Conservation (phyloP, 2,888 invertebrate genomes). For the Zygogramma bicolorata region DNA sequence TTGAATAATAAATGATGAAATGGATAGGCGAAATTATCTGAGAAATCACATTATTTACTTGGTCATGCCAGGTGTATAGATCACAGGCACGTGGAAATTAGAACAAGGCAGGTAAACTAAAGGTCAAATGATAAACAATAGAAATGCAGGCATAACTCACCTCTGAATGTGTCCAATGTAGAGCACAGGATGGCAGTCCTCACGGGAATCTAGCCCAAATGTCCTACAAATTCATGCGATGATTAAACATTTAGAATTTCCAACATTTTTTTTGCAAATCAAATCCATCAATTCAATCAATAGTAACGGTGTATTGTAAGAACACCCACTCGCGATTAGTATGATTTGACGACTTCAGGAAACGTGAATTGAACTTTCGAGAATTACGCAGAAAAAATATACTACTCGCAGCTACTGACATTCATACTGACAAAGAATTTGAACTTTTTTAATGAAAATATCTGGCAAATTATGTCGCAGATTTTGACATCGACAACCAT, state of each 20-base stretch:
- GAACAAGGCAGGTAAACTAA: background rate
- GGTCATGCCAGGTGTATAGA: too few relatives aligned
- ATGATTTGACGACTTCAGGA: constrained; percentile 16
- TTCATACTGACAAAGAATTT: constrained; percentile 54
- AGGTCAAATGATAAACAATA: constrained; percentile 18
- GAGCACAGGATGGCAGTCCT: constrained; percentile 50
- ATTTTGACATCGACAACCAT: constrained; percentile 44
- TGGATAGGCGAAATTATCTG: too few relatives aligned
- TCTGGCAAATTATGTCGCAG: constrained; percentile 43
- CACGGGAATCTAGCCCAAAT: constrained; percentile 53
- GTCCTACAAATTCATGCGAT: constrained; percentile 49
- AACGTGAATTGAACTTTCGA: constrained; percentile 16
- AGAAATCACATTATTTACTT: background rate
- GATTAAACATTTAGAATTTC: constrained; percentile 34
- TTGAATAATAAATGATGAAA: background rate
- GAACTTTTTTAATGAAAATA: constrained; percentile 45
- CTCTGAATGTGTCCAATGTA: constrained; percentile 55
- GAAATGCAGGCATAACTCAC: constrained; percentile 47
- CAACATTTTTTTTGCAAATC: constrained; percentile 36
- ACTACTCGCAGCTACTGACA: constrained; percentile 42
- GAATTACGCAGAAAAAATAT: constrained; percentile 26
- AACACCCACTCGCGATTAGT: constrained; percentile 37
- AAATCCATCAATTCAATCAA: constrained; percentile 45
- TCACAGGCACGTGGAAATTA: constrained; percentile 14
- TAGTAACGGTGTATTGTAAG: constrained; percentile 40